These are phyloP conservation scores for Acyrthosiphon pisum DNA, from an alignment of 1,140 invertebrate genomes.

Conservation along the genomic window DNA sequence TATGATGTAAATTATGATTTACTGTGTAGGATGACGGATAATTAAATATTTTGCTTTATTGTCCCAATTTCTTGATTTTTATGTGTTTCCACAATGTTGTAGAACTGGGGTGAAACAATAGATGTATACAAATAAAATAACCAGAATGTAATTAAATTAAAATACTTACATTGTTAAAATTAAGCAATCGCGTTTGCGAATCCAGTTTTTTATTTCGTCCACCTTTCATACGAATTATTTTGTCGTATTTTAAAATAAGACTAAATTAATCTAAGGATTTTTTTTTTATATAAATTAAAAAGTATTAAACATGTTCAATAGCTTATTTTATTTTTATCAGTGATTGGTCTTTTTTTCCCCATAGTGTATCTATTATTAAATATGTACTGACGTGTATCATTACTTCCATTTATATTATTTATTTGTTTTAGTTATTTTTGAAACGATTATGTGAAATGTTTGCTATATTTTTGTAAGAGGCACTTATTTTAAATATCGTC, in stretches of 20 bases:
- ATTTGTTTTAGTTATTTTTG: not conserved
- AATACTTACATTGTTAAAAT: not conserved
- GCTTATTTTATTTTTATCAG: not conserved
- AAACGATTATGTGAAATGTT: not conserved
- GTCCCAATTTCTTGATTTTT: too few species aligned
- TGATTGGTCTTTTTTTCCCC: not conserved
- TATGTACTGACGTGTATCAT: not conserved
- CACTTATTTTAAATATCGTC: not conserved
- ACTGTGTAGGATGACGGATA: too few species aligned
- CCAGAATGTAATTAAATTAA: not conserved
- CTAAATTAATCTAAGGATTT: not conserved
- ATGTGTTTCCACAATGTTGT: too few species aligned
- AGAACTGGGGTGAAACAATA: too few species aligned
- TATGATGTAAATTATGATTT: too few species aligned
- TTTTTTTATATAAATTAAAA: not conserved
- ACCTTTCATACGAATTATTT: not conserved
- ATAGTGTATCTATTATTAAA: not conserved
- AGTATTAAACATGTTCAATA: not conserved
- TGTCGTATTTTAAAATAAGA: not conserved
- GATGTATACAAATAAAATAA: not conserved
- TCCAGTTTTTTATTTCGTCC: not conserved
- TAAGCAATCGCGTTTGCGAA: not conserved
- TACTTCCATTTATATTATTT: not conserved
- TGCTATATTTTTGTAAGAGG: not conserved
- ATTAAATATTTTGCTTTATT: too few species aligned